These are phyloP conservation scores for Drosophila nasuta DNA, from an alignment of 1,140 invertebrate genomes.

Conservation along the genomic window DNA sequence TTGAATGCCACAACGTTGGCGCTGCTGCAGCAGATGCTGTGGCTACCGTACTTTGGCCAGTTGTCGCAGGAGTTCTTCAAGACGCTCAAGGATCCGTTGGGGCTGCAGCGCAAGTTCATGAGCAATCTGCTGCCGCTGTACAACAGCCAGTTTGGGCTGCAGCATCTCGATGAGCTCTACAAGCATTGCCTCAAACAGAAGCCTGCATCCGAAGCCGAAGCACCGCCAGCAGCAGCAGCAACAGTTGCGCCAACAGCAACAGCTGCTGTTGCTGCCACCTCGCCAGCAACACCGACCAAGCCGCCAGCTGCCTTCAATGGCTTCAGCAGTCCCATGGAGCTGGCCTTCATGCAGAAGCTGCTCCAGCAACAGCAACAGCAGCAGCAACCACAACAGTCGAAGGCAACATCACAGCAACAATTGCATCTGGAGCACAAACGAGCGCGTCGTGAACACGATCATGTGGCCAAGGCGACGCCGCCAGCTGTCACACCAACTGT, in stretches of 20 bases:
- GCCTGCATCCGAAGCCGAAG: constrained; percentile 7
- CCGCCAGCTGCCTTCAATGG: constrained; percentile 33
- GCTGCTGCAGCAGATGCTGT: constrained; percentile 89
- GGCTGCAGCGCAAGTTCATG: constrained; percentile 70
- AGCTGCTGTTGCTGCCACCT: not conserved
- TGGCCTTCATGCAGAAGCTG: constrained; percentile 89
- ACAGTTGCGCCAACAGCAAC: constrained; percentile 2
- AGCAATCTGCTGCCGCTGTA: constrained; percentile 69
- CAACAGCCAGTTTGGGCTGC: constrained; percentile 69
- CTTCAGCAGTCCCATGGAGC: constrained; percentile 87
- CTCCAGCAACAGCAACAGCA: constrained; percentile 61
- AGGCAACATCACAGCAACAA: constrained; percentile 51
- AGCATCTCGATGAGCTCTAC: constrained; percentile 77
- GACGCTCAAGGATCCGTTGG: constrained; percentile 85
- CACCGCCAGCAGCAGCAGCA: not conserved
- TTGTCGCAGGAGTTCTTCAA: constrained; percentile 86
- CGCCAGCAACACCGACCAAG: constrained; percentile 21
- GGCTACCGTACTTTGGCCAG: constrained; percentile 89
- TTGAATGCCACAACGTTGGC: constrained; percentile 89
- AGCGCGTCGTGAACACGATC: constrained; percentile 51
- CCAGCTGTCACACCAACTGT: constrained; percentile 19
- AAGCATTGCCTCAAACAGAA: constrained; percentile 78
- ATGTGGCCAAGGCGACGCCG: constrained; percentile 33
- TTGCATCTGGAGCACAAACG: constrained; percentile 70
- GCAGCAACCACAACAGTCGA: constrained; percentile 56